phyloP scores from a whole-genome alignment of 1,140 invertebrate genomes.

The Lepidostoma basale region DNA sequence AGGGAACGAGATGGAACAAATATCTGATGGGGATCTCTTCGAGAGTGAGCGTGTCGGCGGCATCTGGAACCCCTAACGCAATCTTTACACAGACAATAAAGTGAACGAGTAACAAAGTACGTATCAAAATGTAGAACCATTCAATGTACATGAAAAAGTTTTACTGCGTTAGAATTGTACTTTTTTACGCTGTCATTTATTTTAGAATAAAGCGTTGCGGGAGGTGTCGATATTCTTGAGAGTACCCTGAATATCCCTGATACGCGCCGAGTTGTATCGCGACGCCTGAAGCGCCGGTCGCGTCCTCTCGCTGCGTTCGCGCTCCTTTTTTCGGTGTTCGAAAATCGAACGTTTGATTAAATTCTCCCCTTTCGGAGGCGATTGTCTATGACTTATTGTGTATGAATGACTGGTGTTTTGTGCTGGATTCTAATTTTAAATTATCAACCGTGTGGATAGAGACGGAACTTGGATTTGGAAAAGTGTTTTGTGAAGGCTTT shows the following conservation, averaged over 20 bases:
- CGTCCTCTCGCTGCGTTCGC: conserved; percentile 1
- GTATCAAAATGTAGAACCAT: background rate
- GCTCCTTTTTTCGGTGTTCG: background rate
- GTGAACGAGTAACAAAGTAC: background rate
- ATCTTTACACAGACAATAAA: background rate
- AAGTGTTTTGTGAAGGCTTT: conserved; percentile 39
- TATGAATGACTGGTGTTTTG: background rate
- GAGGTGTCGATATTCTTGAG: background rate
- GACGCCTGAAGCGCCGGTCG: conserved; percentile 29
- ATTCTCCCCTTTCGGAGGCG: conserved; percentile 15
- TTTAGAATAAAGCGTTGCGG: no score
- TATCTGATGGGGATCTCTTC: background rate
- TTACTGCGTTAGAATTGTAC: no score
- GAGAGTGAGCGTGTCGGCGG: conserved; percentile 17
- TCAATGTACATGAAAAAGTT: no score
- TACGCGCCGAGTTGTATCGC: conserved; percentile 32
- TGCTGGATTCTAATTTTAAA: conserved; percentile 1
- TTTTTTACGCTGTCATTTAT: no score
- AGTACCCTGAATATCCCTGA: conserved; percentile 19
- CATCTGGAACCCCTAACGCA: conserved; percentile 24
- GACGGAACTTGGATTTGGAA: conserved; percentile 32
- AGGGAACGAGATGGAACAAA: background rate
- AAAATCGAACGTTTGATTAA: conserved; percentile 14
- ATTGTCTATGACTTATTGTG: background rate
- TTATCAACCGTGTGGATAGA: background rate